phyloP scores from a whole-genome alignment of 2,888 invertebrate genomes.

The Xiphydria camelus region DNA sequence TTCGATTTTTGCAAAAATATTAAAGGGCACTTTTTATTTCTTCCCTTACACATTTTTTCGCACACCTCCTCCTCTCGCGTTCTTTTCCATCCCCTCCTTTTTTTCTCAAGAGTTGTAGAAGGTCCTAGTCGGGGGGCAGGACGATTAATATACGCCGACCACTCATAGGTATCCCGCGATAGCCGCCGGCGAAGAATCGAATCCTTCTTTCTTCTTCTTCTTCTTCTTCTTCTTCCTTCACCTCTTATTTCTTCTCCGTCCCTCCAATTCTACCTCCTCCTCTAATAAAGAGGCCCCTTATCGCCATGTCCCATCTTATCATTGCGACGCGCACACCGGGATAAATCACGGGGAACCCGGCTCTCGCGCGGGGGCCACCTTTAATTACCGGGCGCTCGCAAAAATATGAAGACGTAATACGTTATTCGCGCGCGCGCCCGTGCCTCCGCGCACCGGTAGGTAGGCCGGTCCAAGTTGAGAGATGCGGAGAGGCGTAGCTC shows the following conservation, averaged over 20 bases:
- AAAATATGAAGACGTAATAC: slow-evolving; percentile 53
- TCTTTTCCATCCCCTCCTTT: too few relatives aligned
- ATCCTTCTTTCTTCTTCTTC: background rate
- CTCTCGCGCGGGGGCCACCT: slow-evolving; percentile 44
- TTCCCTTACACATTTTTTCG: too few relatives aligned
- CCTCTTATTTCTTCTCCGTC: background rate
- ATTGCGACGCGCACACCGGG: slow-evolving; percentile 30
- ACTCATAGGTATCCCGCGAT: too few relatives aligned
- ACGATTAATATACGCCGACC: too few relatives aligned
- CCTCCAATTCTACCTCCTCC: too few relatives aligned
- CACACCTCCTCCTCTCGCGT: too few relatives aligned
- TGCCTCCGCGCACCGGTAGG: slow-evolving; percentile 37
- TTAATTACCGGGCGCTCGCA: slow-evolving; percentile 47
- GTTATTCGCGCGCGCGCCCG: slow-evolving; percentile 40
- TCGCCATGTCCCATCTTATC: slow-evolving; percentile 45
- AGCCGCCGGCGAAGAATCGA: background rate
- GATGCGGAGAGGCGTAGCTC: slow-evolving; percentile 44
- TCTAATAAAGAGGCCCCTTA: slow-evolving; percentile 32
- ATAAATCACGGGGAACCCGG: slow-evolving; percentile 47
- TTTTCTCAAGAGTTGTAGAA: too few relatives aligned
- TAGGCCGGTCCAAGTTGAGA: slow-evolving; percentile 39
- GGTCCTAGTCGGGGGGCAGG: too few relatives aligned
- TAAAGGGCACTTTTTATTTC: too few relatives aligned
- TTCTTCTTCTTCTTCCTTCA: background rate
- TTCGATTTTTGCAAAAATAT: too few relatives aligned